Conservation (phyloP, 1,140 invertebrate species). For the Diuraphis noxia region DNA sequence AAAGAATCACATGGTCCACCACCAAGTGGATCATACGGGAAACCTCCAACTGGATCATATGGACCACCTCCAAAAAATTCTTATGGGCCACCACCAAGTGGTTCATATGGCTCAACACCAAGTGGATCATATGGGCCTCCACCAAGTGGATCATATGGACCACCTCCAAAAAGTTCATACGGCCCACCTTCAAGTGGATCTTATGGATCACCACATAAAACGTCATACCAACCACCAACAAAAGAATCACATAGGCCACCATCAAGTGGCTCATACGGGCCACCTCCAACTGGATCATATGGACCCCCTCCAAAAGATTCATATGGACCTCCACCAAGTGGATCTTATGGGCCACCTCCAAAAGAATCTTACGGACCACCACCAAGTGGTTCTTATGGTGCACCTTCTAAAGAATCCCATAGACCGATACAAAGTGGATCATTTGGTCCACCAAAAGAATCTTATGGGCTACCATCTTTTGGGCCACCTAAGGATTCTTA, state of each 20-base stretch:
- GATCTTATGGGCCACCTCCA: slow-evolving; percentile 46
- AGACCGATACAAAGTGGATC: not conserved
- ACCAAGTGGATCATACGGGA: not conserved
- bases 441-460: slow-evolving; percentile 34
- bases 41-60: not conserved
- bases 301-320: slow-evolving; percentile 13
- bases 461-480: not conserved
- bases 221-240: not conserved
- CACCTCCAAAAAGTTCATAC: not conserved
- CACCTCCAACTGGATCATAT: not conserved
- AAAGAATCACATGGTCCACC: slow-evolving; percentile 58
- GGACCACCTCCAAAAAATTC: not conserved
- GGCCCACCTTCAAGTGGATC: slow-evolving; percentile 12
- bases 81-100: slow-evolving; percentile 14
- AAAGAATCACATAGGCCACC: not conserved
- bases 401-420: slow-evolving; percentile 30
- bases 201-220: slow-evolving; percentile 36
- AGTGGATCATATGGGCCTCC: slow-evolving; percentile 23
- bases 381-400: not conserved
- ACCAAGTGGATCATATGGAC: not conserved
- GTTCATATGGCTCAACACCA: slow-evolving; percentile 10
- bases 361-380: slow-evolving; percentile 10
- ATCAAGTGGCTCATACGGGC: not conserved
- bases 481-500: not conserved
- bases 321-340: slow-evolving; percentile 20